phyloP scores from a whole-genome alignment of 2,113 vertebrate genomes.

The Ctenodactylus gundi region DNA sequence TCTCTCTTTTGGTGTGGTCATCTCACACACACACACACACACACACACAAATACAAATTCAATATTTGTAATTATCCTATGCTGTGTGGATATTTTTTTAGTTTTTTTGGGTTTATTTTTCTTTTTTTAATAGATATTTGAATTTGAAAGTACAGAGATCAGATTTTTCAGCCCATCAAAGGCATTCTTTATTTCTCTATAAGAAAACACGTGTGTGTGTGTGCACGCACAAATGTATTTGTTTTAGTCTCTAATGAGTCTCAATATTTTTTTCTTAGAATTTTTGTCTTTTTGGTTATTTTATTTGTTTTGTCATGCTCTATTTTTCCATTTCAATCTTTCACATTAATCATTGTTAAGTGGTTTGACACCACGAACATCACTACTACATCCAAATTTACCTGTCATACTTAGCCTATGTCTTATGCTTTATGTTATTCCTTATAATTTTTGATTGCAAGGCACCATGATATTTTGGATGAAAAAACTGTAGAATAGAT shows the following conservation, averaged over 20 bases:
- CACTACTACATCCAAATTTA: background rate
- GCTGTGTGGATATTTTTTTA: background rate
- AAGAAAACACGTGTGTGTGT: no score
- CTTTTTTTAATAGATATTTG: background rate
- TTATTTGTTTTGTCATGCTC: background rate
- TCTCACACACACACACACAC: no score
- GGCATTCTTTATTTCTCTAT: background rate
- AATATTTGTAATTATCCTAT: background rate
- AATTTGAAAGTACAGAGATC: background rate
- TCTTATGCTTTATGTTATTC: background rate
- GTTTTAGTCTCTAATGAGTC: no score
- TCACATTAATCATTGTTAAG: background rate
- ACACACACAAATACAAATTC: no score
- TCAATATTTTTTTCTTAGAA: background rate
- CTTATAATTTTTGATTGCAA: background rate
- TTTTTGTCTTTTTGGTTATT: background rate
- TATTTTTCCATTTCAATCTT: background rate
- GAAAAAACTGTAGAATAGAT: background rate
- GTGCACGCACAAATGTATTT: no score
- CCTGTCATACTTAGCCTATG: background rate
- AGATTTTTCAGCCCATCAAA: background rate
- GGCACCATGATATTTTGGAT: accelerated
- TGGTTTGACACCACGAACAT: background rate
- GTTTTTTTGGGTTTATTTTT: background rate
- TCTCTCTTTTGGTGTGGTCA: no score